phyloP scores from a whole-genome alignment of 1,140 invertebrate genomes.

The Brachionus sp. region DNA sequence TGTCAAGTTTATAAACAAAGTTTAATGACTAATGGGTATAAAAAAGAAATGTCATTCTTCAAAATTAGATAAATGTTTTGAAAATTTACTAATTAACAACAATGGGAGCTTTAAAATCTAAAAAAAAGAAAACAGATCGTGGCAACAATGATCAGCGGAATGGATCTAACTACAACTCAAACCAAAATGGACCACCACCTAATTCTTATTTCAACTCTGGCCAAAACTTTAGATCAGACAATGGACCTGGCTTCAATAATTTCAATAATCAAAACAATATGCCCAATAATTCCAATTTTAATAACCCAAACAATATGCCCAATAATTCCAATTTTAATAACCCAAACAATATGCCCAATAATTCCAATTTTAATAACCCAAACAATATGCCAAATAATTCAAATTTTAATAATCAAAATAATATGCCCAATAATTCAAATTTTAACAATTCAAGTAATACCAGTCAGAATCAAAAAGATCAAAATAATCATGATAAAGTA shows the following conservation, averaged over 20 bases:
- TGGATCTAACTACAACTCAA: background rate
- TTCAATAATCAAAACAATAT: background rate
- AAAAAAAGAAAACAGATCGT: background rate
- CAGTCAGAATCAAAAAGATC: background rate
- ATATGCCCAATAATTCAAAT: background rate
- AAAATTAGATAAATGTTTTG: background rate
- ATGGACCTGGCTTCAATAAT: background rate
- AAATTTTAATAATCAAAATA: background rate
- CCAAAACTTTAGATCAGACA: background rate
- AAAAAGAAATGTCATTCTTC: background rate
- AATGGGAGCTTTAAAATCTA: conserved; percentile 15
- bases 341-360: background rate
- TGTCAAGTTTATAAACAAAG: background rate
- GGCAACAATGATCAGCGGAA: background rate
- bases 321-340: background rate
- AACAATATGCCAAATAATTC: background rate
- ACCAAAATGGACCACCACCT: background rate
- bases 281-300: background rate
- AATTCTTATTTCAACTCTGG: background rate
- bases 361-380: background rate
- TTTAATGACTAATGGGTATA: background rate
- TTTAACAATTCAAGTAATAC: background rate
- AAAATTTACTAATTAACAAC: background rate
- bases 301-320: background rate
- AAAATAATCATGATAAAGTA: background rate